Conservation (phyloP, 2,113 vertebrate species). For the Probosciger aterrimus region DNA sequence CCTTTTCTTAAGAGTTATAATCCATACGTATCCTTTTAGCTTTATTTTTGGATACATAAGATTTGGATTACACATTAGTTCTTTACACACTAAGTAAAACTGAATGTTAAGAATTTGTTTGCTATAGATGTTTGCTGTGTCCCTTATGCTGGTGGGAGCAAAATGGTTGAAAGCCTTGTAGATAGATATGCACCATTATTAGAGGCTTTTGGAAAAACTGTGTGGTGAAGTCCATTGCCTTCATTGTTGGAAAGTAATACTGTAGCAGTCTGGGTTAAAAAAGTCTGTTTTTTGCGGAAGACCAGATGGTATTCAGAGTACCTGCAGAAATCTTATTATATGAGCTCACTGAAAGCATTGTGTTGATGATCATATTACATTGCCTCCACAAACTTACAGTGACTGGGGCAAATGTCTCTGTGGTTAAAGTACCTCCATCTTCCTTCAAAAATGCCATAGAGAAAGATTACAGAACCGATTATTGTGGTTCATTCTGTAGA, state of each 20-base stretch:
- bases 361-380: not conserved
- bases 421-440: not conserved
- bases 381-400: not conserved
- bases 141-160: not conserved
- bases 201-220: not conserved
- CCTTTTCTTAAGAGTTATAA: not conserved
- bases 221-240: not conserved
- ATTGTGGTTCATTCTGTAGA: not conserved
- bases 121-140: not conserved
- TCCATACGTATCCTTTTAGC: not conserved
- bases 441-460: not conserved
- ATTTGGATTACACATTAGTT: not conserved
- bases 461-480: not conserved
- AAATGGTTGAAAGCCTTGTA: not conserved
- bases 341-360: not conserved
- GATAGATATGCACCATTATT: not conserved
- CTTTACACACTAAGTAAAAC: not conserved
- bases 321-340: not conserved
- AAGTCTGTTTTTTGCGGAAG: not conserved
- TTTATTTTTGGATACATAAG: not conserved
- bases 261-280: not conserved
- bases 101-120: not conserved
- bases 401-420: not conserved
- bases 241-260: not conserved
- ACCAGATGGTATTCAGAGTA: not conserved